Evolutionary conservation across 2,888 invertebrate species (phyloP), one percentile per base, ranked within the genome.

Genomic region (Athalia rosae): DNA sequence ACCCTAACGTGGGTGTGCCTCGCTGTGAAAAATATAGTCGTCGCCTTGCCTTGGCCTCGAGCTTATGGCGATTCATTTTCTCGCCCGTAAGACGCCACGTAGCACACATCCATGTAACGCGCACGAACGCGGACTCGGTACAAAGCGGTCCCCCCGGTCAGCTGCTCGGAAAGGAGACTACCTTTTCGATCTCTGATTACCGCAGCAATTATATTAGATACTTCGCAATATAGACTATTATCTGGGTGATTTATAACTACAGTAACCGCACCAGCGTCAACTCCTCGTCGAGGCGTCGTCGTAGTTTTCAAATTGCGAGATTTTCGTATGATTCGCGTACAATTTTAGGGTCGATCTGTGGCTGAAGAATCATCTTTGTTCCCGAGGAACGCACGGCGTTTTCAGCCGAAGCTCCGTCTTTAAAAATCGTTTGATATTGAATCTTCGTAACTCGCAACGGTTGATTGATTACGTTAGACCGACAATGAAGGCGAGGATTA

Each of bases 81-180:
- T 64, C 71, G n/a, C 56, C 69, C 63, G 41, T 8, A 11, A 28
- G 28, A 28, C 28, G 28, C 28, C 28, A 28, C 28, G 28, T 28
- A 28, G 28, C 28, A 2, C 28, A 28, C 28, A 28, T 2, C n/a
- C n/a, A n/a, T 28, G 28, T 28, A 28, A 28, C 28, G 28, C 28
- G 28, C 28, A n/a, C n/a, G n/a, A 28, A 28, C 28, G 28, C 28
- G 28, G 28, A 41, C 62, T 58, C 43, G 69, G 56, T 69, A 56
- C 69, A 69, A 69, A 69, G 56, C 13, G 69, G 58, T 6, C 50
- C n/a, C n/a, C n/a, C n/a, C 48, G 50, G 66, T 66, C 66, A 66
- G 48, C 66, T 66, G 5, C 48, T 48, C 15, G 28, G 28, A 28
- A 28, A 28, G 28, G 28, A 28, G 28, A 50, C 48, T 69, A 69